Conservation (phyloP, 2,888 invertebrate genomes). For the Luperina testacea region DNA sequence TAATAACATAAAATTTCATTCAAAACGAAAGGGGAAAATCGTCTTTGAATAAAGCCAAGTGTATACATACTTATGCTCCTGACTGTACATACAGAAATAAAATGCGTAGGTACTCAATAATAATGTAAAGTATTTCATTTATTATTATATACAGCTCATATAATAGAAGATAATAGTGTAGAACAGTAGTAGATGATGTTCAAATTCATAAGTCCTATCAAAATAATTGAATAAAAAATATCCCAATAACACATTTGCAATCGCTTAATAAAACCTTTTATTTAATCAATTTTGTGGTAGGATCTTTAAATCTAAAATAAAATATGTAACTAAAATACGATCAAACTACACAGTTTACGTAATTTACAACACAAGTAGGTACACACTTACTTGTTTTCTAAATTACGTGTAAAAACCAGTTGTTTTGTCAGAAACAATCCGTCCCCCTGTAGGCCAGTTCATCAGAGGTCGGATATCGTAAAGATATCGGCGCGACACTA, state of each 20-base stretch:
- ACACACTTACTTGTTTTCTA: background rate
- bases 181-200: no score
- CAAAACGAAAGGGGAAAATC: no score
- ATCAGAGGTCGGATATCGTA: slow-evolving; percentile 81
- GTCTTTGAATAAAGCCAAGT: no score
- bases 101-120: background rate
- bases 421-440: slow-evolving; percentile 12
- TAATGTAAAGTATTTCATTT: background rate
- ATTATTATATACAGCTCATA: no score
- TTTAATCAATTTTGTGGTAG: background rate
- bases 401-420: background rate
- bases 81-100: no score
- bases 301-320: background rate
- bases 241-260: background rate
- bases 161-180: no score
- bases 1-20: no score
- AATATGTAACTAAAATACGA: background rate
- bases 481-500: slow-evolving; percentile 80
- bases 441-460: slow-evolving; percentile 71
- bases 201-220: no score
- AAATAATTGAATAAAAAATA: background rate
- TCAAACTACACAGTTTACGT: background rate
- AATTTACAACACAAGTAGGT: no score
- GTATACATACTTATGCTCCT: no score
- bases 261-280: background rate